Evolutionary conservation across 2,113 vertebrate species (phyloP), one percentile per base, ranked within the genome.

Genomic region (Antigone vipio): DNA sequence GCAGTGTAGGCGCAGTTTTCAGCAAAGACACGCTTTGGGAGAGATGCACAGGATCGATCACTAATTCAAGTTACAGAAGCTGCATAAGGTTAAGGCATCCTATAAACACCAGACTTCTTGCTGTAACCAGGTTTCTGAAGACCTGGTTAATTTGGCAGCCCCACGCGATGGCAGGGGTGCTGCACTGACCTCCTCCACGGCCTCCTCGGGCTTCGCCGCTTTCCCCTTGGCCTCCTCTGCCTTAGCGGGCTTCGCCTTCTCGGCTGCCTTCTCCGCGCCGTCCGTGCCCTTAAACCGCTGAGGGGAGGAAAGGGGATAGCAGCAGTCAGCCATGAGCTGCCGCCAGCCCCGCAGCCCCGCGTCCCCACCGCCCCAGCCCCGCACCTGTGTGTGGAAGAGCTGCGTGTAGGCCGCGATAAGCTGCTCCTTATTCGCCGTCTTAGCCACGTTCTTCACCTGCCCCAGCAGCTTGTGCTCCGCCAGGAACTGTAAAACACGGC

Each of bases 401-500:
- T 99, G 98, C 58, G 98, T 98, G 97, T 99, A 99, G 58, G 99
- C 99, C 24, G 96, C 76, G 44, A 99, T 96, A n/a, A 99, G 97
- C 53, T 99, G 99, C 42, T 99, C 99, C 97, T 99, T 99, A 29
- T 99, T 99, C 35, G 99, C 99, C 2, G 99, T 99, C 98, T 99
- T 99, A 4, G 98, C 98, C 78, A 99, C 99, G 96, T 99, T 99
- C 96, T 99, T 99, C 50, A 99, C 98, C 93, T 99, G 99, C 97
- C 99, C 99, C 90, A 99, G 92, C 91, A 99, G 98, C 77, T 99
- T 99, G 97, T 99, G 98, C 94, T 99, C 99, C 68, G 98, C 98
- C 86, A 99, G 99, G 97, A 99, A 99, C 99, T 99, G 95, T 26
- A 95, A 95, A 56, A 59, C 26, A 42, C 24, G 22, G 38, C 32